Conservation (phyloP, 2,113 vertebrate species). For the Sorex araneus region DNA sequence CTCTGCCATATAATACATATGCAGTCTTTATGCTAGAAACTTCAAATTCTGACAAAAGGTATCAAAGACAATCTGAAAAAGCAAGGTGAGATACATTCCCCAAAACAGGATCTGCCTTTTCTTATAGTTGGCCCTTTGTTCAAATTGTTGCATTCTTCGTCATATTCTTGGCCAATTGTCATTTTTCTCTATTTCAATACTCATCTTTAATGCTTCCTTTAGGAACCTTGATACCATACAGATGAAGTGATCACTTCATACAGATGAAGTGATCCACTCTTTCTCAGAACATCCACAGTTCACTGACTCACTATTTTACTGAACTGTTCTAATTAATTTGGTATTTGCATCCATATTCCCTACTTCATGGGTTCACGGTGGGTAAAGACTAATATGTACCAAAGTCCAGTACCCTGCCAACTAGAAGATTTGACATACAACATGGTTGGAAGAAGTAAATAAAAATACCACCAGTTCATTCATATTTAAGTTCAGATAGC, state of each 20-base stretch:
- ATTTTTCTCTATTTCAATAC: not conserved
- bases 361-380: not conserved
- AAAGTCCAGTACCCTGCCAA: not conserved
- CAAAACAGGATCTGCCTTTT: constrained; percentile 2
- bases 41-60: too few species aligned
- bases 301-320: not conserved
- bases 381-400: not conserved
- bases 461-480: too few species aligned
- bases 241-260: too few species aligned
- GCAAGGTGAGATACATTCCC: not conserved
- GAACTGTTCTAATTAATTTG: not conserved
- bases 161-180: not conserved
- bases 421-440: not conserved
- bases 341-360: not conserved
- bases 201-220: not conserved
- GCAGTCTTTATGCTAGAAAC: too few species aligned
- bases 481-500: too few species aligned
- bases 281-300: constrained; percentile 7
- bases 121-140: not conserved
- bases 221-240: not conserved
- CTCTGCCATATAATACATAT: too few species aligned
- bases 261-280: too few species aligned
- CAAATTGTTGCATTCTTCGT: not conserved
- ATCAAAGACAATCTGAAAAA: too few species aligned
- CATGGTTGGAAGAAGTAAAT: too few species aligned